Conservation (phyloP, 2,113 vertebrate species). For the Chloebia gouldiae region DNA sequence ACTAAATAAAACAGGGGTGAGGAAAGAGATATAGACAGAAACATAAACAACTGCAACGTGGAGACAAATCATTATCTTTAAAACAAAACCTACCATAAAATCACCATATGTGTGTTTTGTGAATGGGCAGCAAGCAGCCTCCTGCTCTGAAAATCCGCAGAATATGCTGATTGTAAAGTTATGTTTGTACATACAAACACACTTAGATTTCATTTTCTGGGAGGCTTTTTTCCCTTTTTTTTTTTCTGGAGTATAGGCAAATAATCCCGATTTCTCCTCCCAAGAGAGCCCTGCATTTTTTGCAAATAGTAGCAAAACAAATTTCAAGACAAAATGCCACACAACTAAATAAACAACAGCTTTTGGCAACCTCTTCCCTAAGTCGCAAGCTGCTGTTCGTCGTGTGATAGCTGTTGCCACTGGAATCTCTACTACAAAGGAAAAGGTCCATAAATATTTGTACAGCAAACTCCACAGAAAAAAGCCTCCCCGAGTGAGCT, state of each 20-base stretch:
- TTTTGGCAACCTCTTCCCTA: constrained; percentile 52
- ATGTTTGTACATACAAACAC: background rate
- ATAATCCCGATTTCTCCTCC: constrained; percentile 20
- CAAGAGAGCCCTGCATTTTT: background rate
- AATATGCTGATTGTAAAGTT: constrained; percentile 49
- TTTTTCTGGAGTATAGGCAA: background rate
- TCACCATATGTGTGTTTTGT: constrained; percentile 7
- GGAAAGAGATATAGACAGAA: constrained; percentile 61
- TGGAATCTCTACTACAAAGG: constrained; percentile 47
- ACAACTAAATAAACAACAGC: constrained; percentile 54
- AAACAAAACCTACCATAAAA: constrained; percentile 44
- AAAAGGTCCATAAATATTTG: constrained; percentile 72
- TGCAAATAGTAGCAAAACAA: constrained; percentile 36
- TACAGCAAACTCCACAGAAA: constrained; percentile 62
- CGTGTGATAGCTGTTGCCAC: constrained; percentile 13
- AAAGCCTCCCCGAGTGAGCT: constrained; percentile 21
- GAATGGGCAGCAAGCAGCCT: background rate
- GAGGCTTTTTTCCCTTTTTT: background rate
- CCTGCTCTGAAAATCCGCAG: background rate
- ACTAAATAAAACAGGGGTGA: constrained; percentile 72
- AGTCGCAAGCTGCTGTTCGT: constrained; percentile 17
- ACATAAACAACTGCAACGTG: constrained; percentile 58
- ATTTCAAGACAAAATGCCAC: constrained; percentile 43
- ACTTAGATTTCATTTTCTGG: constrained; percentile 16
- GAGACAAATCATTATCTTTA: constrained; percentile 67